These are phyloP conservation scores for Notarius lentiginosus DNA, from an alignment of 2,113 vertebrate species.

Conservation along the genomic window DNA sequence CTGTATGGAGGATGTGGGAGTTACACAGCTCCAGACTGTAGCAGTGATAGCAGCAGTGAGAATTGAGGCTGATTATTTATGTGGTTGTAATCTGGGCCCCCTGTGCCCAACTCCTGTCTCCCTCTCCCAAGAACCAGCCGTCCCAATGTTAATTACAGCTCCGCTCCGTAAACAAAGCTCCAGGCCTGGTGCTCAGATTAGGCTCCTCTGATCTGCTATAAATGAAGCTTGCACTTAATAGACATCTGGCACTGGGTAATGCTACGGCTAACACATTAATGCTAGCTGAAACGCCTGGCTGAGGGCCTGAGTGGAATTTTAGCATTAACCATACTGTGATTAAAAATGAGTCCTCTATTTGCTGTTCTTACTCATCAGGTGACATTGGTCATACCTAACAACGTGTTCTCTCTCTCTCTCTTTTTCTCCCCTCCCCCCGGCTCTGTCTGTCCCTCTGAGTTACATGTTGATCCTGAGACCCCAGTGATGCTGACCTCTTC, in stretches of 20 bases:
- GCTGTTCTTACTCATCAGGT: no score
- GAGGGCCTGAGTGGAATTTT: not conserved
- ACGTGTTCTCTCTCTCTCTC: no score
- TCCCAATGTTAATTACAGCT: slow-evolving; percentile 55
- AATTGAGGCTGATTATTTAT: slow-evolving; percentile 57
- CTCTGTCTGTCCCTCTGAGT: no score
- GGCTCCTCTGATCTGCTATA: slow-evolving; percentile 35
- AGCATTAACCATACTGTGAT: not conserved
- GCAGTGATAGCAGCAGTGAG: slow-evolving; percentile 53
- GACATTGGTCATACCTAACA: no score
- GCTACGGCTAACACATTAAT: not conserved
- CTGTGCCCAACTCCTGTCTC: slow-evolving; percentile 34
- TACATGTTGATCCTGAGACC: no score
- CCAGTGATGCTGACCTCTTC: no score
- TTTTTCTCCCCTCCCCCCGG: no score
- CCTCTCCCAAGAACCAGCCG: slow-evolving; percentile 38
- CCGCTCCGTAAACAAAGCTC: slow-evolving; percentile 51
- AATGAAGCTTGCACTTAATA: slow-evolving; percentile 21
- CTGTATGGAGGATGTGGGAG: slow-evolving; percentile 54
- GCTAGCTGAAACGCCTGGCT: slow-evolving; percentile 4
- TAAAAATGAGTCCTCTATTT: not conserved
- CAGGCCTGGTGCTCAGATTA: slow-evolving; percentile 40
- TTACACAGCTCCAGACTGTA: slow-evolving; percentile 51
- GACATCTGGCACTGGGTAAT: slow-evolving; percentile 16
- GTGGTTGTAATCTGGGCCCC: slow-evolving; percentile 52